Base-by-base conservation (phyloP, 2,113 vertebrate genomes). In the Megaceryle maxima region DNA sequence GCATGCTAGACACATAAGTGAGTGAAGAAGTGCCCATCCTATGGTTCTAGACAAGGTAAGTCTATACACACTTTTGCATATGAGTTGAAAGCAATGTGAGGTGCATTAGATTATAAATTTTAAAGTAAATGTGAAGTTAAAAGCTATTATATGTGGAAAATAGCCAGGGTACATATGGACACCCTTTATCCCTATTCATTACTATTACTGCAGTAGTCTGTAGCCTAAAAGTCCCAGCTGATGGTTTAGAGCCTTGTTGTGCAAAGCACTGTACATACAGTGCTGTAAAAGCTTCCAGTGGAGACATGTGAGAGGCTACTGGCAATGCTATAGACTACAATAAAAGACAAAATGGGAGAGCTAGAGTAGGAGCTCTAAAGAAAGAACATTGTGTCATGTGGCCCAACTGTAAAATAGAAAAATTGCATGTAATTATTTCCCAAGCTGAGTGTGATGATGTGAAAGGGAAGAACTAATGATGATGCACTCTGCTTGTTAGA, bases 371-470 rank as follows among this genome's bases (percentile, higher is more conserved):
- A 95, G 77, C 87, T 97, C 81, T 92, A 74, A 97, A 94, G 84
- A 95, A 96, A 97, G 97, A 97, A 95, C 90, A 97, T 86, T 94
- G 96, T 98, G 97, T 98, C 97, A 97, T 98, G 98, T 98, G 97
- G 97, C 92, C 97, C 97, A 97, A 98, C 97, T 97, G 95, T 91
- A 98, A 98, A 98, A 98, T 97, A 98, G 98, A 98, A 98, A 98
- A 98, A 98, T 98, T 98, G 98, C 97, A 96, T 98, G 98, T 97
- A 98, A 98, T 98, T 98, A 98, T 98, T 98, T 97, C 91, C 92
- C 96, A 96, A 95, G 97, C 97, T 95, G 94, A 98, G 95, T 77
- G 93, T 91, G 90, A 96, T 79, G 97, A 94, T 97, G 97, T 97
- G 97, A 98, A 98, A 98, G 96, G 90, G 91, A 98, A 96, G 92